A percentile compares a stretch with the other conserved stretches of the same genome.
These are phyloP conservation scores for Ornithoptera alexandrae DNA, from an alignment of 2,888 invertebrate genomes.

Conservation along the genomic window DNA sequence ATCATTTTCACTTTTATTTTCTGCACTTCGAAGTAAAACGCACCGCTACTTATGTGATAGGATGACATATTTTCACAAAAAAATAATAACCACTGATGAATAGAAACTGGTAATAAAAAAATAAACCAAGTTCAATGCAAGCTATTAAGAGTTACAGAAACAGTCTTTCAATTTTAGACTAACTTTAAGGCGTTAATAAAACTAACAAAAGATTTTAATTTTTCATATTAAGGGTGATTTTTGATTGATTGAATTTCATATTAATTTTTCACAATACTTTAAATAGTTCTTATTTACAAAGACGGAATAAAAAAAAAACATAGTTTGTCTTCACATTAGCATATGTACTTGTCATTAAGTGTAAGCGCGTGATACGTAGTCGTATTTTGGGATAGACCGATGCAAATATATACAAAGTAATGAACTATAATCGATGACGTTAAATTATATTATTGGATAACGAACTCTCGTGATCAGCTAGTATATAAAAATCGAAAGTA, in stretches of 20 bases:
- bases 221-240: no score
- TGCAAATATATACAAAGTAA: constrained; percentile 8
- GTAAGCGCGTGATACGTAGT: constrained; percentile 22
- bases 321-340: no score
- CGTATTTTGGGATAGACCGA: constrained; percentile 22
- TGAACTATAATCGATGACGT: constrained; percentile 4
- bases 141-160: no score
- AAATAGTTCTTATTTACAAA: no score
- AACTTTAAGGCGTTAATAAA: no score
- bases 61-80: background rate
- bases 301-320: no score
- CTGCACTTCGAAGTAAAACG: background rate
- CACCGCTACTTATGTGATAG: background rate
- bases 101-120: no score
- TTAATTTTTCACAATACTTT: no score
- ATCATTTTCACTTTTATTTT: constrained; percentile 1
- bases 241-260: no score
- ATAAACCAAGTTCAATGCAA: no score
- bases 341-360: background rate
- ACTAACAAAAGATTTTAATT: no score
- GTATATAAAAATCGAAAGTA: constrained; percentile 21
- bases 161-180: no score
- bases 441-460: constrained; percentile 22
- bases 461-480: constrained; percentile 14
- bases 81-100: background rate